A percentile compares a stretch with the other conserved stretches of the same genome.
These are phyloP conservation scores for Danio kyathit DNA, from an alignment of 2,797 vertebrate species.

Conservation along the genomic window DNA sequence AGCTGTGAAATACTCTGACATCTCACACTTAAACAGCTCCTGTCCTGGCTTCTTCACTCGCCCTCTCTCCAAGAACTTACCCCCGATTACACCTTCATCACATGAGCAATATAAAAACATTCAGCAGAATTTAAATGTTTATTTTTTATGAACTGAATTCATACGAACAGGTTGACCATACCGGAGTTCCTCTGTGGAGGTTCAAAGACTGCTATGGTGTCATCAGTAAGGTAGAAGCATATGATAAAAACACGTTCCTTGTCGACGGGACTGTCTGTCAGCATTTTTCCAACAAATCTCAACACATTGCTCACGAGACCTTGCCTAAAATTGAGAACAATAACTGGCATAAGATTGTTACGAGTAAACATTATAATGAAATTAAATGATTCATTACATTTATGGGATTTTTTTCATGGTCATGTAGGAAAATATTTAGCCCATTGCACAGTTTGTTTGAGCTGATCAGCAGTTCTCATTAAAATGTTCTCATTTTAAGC, in stretches of 20 bases:
- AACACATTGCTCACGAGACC: slow-evolving; percentile 84
- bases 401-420: too few relatives aligned
- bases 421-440: too few relatives aligned
- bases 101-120: background rate
- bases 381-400: too few relatives aligned
- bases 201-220: slow-evolving; percentile 88
- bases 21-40: slow-evolving; percentile 86
- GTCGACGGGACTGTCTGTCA: slow-evolving; percentile 75
- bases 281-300: slow-evolving; percentile 82
- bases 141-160: background rate
- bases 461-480: too few relatives aligned
- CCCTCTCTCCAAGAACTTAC: slow-evolving; percentile 87
- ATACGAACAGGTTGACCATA: slow-evolving; percentile 58
- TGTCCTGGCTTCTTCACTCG: slow-evolving; percentile 90
- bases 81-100: slow-evolving; percentile 81
- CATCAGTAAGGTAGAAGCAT: slow-evolving; percentile 87
- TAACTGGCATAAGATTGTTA: too few relatives aligned
- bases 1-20: slow-evolving; percentile 82
- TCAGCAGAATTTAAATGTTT: background rate
- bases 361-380: too few relatives aligned
- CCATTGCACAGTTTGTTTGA: too few relatives aligned
- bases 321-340: slow-evolving; percentile 68
- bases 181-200: slow-evolving; percentile 84
- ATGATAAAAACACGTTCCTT: slow-evolving; percentile 83
- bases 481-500: too few relatives aligned